phyloP scores from a whole-genome alignment of 2,113 vertebrate species.

The Bos javanicus region DNA sequence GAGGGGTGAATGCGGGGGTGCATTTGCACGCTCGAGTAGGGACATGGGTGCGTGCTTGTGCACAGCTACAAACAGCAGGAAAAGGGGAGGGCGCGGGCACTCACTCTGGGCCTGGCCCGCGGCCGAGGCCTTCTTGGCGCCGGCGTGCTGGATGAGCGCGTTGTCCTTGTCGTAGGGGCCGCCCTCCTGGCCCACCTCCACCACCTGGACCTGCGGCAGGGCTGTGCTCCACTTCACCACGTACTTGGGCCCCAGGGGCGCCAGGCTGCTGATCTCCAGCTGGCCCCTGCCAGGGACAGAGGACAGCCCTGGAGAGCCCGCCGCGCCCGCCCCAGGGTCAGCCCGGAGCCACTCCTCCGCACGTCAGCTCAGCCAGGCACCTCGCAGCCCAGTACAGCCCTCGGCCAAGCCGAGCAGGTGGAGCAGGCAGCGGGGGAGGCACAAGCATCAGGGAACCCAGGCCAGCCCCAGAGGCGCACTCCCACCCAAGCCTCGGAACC shows the following conservation, averaged over 20 bases:
- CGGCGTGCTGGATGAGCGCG: constrained; percentile 81
- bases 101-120: constrained; percentile 77
- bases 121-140: constrained; percentile 75
- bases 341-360: background rate
- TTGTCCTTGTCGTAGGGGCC: constrained; percentile 85
- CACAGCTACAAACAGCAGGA: fast-evolving
- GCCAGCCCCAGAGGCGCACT: background rate
- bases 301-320: background rate
- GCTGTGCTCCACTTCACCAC: constrained; percentile 95
- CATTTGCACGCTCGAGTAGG: fast-evolving
- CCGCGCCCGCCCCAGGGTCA: background rate
- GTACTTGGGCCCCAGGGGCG: constrained; percentile 94
- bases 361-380: constrained; percentile 21
- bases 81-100: background rate
- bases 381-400: background rate
- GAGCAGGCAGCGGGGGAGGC: background rate
- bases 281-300: constrained; percentile 75
- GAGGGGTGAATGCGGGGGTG: fast-evolving
- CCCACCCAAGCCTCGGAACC: background rate
- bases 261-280: constrained; percentile 93
- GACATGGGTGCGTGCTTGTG: fast-evolving
- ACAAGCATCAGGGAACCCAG: background rate
- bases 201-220: constrained; percentile 92
- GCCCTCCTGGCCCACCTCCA: constrained; percentile 92
- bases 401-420: constrained; percentile 5